phyloP scores from a whole-genome alignment of 1,140 invertebrate genomes.

The Heliothis subflexa region DNA sequence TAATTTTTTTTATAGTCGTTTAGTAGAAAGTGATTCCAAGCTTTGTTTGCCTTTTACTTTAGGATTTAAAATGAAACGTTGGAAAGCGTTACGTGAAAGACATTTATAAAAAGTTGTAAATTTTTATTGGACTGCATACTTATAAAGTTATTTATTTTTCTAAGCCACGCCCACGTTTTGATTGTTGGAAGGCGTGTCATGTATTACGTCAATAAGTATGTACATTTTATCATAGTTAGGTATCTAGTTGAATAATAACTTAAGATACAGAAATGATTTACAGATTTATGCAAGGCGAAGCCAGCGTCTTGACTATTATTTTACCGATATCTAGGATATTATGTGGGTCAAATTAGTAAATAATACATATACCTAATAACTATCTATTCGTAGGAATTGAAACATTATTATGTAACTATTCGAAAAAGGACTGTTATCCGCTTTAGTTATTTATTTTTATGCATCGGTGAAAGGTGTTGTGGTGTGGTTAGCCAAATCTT shows the following conservation, averaged over 20 bases:
- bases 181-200: conserved; percentile 4
- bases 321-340: conserved; percentile 4
- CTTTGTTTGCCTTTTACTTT: not conserved
- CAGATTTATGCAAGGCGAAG: conserved; percentile 1
- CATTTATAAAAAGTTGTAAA: not conserved
- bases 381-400: not conserved
- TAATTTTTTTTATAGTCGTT: not conserved
- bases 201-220: conserved; percentile 6
- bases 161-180: conserved; percentile 17
- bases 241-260: conserved; percentile 34
- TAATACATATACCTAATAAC: not conserved
- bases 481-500: not conserved
- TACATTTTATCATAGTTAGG: conserved; percentile 17
- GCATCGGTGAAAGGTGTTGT: not conserved
- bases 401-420: too few species aligned
- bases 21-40: not conserved
- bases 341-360: not conserved
- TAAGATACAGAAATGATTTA: conserved; percentile 23
- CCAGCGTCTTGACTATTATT: not conserved
- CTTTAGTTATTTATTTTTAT: too few species aligned
- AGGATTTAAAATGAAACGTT: not conserved
- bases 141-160: not conserved
- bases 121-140: not conserved
- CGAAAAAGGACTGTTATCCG: too few species aligned
- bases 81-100: too few species aligned